phyloP scores from a whole-genome alignment of 92 coral and sea anemone genomes.

The Siderastrea siderea region DNA sequence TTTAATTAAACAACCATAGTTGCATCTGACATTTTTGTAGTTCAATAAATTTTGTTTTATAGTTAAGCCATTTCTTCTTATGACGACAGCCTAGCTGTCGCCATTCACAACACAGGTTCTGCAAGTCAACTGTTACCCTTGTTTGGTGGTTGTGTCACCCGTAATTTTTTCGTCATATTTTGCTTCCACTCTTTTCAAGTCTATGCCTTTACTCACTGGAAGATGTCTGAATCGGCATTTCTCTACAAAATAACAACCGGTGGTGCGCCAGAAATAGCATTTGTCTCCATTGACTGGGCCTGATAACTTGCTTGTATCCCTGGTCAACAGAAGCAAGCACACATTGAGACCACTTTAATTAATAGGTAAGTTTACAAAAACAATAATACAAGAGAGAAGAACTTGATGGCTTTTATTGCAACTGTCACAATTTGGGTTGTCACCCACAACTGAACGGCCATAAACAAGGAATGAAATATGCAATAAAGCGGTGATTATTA shows the following conservation, averaged over 20 bases:
- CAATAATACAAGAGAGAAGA: too few relatives aligned
- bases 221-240: conserved; percentile 88
- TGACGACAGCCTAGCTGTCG: not conserved
- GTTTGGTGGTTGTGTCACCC: conserved; percentile 26
- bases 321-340: not conserved
- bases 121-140: not conserved
- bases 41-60: conserved; percentile 9
- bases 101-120: not conserved
- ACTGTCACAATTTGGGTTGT: too few relatives aligned
- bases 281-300: conserved; percentile 99
- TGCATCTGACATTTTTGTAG: conserved; percentile 15
- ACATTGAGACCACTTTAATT: too few relatives aligned
- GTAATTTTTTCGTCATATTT: conserved; percentile 90
- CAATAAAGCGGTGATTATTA: too few relatives aligned
- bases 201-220: conserved; percentile 83
- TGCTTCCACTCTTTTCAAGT: conserved; percentile 90
- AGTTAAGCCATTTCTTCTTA: not conserved
- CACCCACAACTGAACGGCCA: too few relatives aligned
- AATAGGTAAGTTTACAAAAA: too few relatives aligned
- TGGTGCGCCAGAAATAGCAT: conserved; percentile 99
- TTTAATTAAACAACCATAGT: conserved; percentile 33
- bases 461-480: too few relatives aligned
- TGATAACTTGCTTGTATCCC: conserved; percentile 63
- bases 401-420: too few relatives aligned
- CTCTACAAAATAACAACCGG: conserved; percentile 95